phyloP scores from a whole-genome alignment of 2,888 invertebrate genomes.

The Philhelius pedissequus region DNA sequence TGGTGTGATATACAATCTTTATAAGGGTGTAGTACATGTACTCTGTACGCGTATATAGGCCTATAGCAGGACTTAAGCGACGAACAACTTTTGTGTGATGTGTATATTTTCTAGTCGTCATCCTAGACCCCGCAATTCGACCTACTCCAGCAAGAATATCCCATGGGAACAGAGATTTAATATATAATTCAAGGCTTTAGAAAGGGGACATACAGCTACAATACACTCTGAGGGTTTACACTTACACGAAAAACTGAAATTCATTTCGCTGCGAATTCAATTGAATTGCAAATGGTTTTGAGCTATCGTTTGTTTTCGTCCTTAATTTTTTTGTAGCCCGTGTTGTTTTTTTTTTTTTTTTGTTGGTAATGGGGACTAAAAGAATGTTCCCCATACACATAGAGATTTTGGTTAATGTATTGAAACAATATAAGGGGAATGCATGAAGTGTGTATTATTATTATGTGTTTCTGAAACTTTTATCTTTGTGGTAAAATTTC shows the following conservation, averaged over 20 bases:
- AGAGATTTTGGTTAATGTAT: constrained; percentile 46
- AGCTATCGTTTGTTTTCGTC: neutral
- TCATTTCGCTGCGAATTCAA: constrained; percentile 49
- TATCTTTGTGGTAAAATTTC: neutral
- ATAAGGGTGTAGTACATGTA: neutral
- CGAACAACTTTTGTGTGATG: constrained; percentile 26
- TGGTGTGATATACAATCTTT: neutral
- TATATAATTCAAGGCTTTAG: constrained; percentile 50
- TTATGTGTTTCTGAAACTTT: constrained; percentile 7
- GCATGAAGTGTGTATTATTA: neutral
- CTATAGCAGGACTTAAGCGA: neutral
- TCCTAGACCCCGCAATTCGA: neutral
- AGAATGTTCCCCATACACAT: constrained; percentile 20
- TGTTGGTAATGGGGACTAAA: neutral
- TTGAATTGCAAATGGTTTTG: constrained; percentile 60
- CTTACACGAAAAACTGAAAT: constrained; percentile 35
- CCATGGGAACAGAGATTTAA: constrained; percentile 36
- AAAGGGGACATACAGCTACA: constrained; percentile 10
- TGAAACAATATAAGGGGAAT: constrained; percentile 58
- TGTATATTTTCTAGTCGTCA: neutral
- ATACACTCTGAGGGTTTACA: neutral
- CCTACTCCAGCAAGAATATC: neutral
- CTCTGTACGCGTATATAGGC: neutral
- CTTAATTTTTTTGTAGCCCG: neutral
- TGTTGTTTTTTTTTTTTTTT: neutral